A percentile compares a stretch with the other conserved stretches of the same genome.
Evolutionary conservation across 2,113 vertebrate species (phyloP).

Genomic region (Vulpes ferrilata): DNA sequence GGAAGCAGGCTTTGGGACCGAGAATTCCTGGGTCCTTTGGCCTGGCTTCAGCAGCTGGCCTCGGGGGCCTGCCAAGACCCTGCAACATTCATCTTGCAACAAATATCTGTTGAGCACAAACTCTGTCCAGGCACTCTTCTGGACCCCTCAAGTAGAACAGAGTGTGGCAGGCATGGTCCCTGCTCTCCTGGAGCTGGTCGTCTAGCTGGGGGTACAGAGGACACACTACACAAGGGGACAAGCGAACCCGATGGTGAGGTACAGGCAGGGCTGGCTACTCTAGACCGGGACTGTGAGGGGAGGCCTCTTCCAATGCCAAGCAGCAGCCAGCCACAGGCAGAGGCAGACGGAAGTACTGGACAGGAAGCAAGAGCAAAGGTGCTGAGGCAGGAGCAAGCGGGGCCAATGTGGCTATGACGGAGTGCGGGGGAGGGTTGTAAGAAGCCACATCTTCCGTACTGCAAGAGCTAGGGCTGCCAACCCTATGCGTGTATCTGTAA

Average conservation of each 20-base stretch:
- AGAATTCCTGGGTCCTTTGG: no score
- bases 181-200: not conserved
- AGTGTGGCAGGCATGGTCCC: not conserved
- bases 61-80: not conserved
- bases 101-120: not conserved
- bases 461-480: not conserved
- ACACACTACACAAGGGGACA: not conserved
- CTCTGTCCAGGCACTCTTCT: not conserved
- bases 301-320: not conserved
- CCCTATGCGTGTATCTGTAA: not conserved
- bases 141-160: not conserved
- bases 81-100: not conserved
- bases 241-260: accelerated
- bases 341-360: not conserved
- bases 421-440: not conserved
- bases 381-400: not conserved
- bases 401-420: not conserved
- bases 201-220: not conserved
- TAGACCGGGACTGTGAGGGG: not conserved
- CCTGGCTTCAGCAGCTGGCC: not conserved
- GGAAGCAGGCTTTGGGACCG: not conserved
- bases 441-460: not conserved
- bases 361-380: not conserved
- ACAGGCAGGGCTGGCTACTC: not conserved
- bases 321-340: not conserved